Evolutionary conservation across 2,888 invertebrate species (phyloP).

Genomic region (Danaus chrysippus): DNA sequence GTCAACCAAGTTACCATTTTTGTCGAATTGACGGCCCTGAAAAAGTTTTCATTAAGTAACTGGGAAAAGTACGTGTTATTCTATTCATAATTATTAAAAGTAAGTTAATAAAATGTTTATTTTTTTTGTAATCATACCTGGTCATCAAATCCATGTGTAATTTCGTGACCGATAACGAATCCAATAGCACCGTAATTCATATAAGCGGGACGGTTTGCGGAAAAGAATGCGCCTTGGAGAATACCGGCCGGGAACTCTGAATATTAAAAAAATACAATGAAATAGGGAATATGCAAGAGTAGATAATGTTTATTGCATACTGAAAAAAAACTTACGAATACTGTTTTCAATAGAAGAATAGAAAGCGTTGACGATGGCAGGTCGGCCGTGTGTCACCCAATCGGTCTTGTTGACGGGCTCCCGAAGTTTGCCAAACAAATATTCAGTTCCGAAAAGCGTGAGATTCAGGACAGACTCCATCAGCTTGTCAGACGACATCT

Average conservation of each 20-base stretch:
- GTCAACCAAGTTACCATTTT: conserved; percentile 92
- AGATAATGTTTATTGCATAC: not conserved
- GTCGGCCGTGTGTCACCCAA: conserved; percentile 90
- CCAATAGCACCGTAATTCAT: conserved; percentile 96
- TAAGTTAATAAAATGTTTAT: conserved; percentile 7
- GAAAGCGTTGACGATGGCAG: conserved; percentile 92
- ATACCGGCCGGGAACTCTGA: conserved; percentile 96
- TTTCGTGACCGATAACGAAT: conserved; percentile 95
- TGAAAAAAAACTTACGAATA: conserved; percentile 82
- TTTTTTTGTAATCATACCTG: conserved; percentile 80
- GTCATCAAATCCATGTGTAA: conserved; percentile 94
- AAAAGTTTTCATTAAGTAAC: conserved; percentile 11
- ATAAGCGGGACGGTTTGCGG: conserved; percentile 91
- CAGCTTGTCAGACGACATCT: conserved; percentile 84
- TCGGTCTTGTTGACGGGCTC: conserved; percentile 91
- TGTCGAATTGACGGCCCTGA: conserved; percentile 93
- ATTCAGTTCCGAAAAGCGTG: conserved; percentile 89
- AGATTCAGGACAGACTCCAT: conserved; percentile 87
- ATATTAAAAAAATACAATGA: not conserved
- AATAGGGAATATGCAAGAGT: not conserved
- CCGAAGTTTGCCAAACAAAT: conserved; percentile 86
- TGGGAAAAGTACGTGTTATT: conserved; percentile 14
- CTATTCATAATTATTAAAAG: not conserved
- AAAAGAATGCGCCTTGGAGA: conserved; percentile 94
- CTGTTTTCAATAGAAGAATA: conserved; percentile 92